A percentile compares a stretch with the other conserved stretches of the same genome.
These are phyloP conservation scores for Sterrhoptilus dennistouni DNA, from an alignment of 2,113 vertebrate genomes.

Conservation along the genomic window DNA sequence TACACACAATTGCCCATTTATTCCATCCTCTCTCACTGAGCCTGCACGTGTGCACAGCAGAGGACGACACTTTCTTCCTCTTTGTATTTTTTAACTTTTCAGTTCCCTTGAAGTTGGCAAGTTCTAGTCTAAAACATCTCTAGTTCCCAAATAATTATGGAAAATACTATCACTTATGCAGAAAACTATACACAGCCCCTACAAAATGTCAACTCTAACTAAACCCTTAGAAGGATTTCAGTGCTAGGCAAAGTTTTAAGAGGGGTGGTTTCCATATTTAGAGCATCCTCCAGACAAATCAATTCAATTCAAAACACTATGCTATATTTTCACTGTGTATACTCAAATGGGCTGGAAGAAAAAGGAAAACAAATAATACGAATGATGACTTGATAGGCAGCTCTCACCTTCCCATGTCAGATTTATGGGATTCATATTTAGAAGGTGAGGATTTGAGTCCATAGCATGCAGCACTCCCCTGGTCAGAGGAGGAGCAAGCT, in stretches of 20 bases:
- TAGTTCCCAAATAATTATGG: background rate
- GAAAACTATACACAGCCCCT: background rate
- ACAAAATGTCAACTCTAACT: conserved; percentile 20
- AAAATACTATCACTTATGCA: background rate
- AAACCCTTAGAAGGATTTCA: background rate
- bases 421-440: background rate
- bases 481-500: background rate
- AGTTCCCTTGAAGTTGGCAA: background rate
- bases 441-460: background rate
- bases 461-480: background rate
- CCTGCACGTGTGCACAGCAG: background rate
- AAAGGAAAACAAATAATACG: background rate
- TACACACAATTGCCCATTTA: background rate
- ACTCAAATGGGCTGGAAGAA: background rate
- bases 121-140: background rate
- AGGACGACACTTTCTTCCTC: background rate
- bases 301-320: background rate
- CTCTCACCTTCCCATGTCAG: background rate
- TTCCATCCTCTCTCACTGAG: background rate
- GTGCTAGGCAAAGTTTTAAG: background rate
- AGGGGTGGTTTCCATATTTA: background rate
- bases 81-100: background rate
- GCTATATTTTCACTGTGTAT: background rate
- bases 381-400: background rate
- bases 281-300: background rate